These are phyloP conservation scores for Gerris buenoi DNA, from an alignment of 1,140 invertebrate genomes.

Conservation along the genomic window DNA sequence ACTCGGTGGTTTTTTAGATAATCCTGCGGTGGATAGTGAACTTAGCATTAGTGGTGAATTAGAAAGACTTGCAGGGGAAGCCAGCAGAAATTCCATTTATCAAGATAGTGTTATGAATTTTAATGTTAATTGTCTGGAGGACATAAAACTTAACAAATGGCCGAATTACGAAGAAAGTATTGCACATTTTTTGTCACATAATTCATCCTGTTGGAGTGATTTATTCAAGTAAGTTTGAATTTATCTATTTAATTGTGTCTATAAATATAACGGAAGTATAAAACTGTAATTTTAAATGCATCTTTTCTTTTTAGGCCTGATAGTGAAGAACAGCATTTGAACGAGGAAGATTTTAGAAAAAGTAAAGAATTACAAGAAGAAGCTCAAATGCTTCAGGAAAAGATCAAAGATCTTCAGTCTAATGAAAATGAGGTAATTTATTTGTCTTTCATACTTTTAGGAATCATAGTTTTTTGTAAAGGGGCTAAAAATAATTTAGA, in stretches of 20 bases:
- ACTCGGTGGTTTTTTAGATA: neutral
- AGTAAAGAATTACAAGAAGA: neutral
- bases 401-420: neutral
- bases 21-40: neutral
- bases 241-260: neutral
- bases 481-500: neutral
- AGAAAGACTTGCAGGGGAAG: neutral
- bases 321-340: neutral
- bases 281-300: neutral
- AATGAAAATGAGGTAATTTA: neutral
- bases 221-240: neutral
- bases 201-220: neutral
- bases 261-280: neutral
- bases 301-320: neutral
- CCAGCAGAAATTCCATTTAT: too few species aligned
- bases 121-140: neutral
- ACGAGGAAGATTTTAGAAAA: neutral
- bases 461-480: neutral
- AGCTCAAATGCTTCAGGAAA: neutral
- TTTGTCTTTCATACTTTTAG: neutral
- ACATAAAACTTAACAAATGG: neutral
- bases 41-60: neutral
- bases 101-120: too few species aligned
- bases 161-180: neutral
- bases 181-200: neutral